Evolutionary conservation across 92 coral and sea anemone species (phyloP).

Genomic region (Parazoanthus darwini): DNA sequence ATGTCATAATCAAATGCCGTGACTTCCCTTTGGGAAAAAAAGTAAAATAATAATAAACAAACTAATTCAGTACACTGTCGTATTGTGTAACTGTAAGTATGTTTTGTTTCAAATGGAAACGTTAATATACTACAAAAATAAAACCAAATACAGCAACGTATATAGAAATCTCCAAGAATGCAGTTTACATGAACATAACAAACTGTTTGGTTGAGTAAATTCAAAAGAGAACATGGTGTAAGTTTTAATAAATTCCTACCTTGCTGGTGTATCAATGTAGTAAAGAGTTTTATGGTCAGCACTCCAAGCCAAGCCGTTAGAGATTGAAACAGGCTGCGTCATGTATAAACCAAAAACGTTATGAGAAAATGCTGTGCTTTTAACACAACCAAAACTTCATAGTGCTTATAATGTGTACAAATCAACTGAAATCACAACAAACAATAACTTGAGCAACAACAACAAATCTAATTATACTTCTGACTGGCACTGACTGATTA

Average conservation of each 20-base stretch:
- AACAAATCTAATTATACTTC: too few relatives aligned
- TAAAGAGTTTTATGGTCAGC: slow-evolving; percentile 76
- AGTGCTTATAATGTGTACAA: neutral
- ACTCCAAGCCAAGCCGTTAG: slow-evolving; percentile 93
- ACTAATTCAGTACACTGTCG: neutral
- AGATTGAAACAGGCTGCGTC: slow-evolving; percentile 66
- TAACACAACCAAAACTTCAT: neutral
- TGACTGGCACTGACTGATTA: too few relatives aligned
- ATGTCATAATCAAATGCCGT: slow-evolving; percentile 84
- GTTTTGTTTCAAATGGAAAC: too few relatives aligned
- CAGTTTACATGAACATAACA: neutral
- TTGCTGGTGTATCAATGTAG: slow-evolving; percentile 65
- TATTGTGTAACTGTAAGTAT: neutral
- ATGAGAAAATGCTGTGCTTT: neutral
- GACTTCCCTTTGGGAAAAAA: slow-evolving; percentile 53
- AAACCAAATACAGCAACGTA: too few relatives aligned
- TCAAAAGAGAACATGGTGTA: neutral
- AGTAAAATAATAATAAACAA: neutral
- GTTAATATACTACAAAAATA: too few relatives aligned
- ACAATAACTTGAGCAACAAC: too few relatives aligned
- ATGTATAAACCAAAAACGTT: neutral
- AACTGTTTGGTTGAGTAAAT: neutral
- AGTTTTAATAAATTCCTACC: slow-evolving; percentile 50
- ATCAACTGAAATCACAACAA: neutral
- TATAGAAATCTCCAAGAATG: neutral